phyloP scores from a whole-genome alignment of 2,797 vertebrate species.

The Erithacus rubecula region DNA sequence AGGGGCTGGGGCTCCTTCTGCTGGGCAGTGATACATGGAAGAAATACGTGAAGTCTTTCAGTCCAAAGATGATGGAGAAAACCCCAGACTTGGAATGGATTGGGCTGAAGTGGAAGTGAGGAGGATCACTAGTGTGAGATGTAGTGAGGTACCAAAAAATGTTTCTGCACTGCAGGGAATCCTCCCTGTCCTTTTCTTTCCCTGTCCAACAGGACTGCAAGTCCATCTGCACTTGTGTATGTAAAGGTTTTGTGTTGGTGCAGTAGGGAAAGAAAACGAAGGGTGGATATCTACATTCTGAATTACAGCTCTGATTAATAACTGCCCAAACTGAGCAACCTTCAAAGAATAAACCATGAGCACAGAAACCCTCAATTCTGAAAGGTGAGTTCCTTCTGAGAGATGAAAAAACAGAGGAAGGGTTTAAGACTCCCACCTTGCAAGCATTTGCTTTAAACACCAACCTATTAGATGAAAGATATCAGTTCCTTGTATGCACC shows the following conservation, averaged over 20 bases:
- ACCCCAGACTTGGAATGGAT: not conserved
- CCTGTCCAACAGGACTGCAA: not conserved
- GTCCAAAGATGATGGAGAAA: not conserved
- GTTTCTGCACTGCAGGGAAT: not conserved
- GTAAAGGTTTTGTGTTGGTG: not conserved
- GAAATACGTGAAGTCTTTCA: not conserved
- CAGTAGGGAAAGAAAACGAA: not conserved
- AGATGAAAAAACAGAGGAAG: not conserved
- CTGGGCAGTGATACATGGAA: not conserved
- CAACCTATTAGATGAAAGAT: not conserved
- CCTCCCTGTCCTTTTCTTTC: not conserved
- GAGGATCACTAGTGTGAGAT: rapidly evolving
- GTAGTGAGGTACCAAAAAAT: not conserved
- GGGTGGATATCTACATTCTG: not conserved
- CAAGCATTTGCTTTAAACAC: not conserved
- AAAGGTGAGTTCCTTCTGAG: not conserved
- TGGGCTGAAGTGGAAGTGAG: not conserved
- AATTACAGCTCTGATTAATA: not conserved
- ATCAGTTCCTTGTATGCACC: not conserved
- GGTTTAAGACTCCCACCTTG: not conserved
- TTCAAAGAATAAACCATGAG: not conserved
- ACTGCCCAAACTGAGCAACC: not conserved
- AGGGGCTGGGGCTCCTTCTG: not conserved
- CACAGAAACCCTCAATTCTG: not conserved
- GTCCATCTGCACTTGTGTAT: rapidly evolving